These are phyloP conservation scores for Tychaedon coryphoeus DNA, from an alignment of 2,113 vertebrate species.

Conservation along the genomic window DNA sequence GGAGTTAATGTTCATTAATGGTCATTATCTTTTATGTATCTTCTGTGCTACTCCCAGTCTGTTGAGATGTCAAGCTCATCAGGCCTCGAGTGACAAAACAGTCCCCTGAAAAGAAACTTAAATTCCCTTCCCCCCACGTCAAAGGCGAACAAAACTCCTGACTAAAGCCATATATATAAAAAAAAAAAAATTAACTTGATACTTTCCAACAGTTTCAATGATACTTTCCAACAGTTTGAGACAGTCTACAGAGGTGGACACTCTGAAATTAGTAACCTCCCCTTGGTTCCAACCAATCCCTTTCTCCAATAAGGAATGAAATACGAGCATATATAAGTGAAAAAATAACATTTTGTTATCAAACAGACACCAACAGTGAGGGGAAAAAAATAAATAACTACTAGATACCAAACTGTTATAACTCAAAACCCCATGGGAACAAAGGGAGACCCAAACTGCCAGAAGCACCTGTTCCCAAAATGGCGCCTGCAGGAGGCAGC, in stretches of 20 bases:
- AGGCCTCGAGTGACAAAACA: background rate
- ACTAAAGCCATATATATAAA: background rate
- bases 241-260: background rate
- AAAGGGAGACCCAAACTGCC: no score
- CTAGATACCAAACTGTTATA: background rate
- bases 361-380: background rate
- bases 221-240: background rate
- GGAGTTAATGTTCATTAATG: background rate
- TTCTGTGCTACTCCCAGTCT: background rate
- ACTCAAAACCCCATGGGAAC: background rate
- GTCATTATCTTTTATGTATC: background rate
- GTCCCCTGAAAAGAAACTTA: background rate
- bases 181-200: no score
- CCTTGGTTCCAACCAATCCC: background rate
- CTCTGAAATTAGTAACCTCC: background rate
- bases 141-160: background rate
- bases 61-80: background rate
- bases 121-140: rapidly evolving
- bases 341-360: background rate
- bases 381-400: background rate
- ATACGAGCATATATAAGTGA: background rate
- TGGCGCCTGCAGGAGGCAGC: background rate
- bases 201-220: background rate
- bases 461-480: background rate
- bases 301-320: background rate